Base-by-base conservation (phyloP, 2,113 vertebrate genomes). In the Dromas ardeola region DNA sequence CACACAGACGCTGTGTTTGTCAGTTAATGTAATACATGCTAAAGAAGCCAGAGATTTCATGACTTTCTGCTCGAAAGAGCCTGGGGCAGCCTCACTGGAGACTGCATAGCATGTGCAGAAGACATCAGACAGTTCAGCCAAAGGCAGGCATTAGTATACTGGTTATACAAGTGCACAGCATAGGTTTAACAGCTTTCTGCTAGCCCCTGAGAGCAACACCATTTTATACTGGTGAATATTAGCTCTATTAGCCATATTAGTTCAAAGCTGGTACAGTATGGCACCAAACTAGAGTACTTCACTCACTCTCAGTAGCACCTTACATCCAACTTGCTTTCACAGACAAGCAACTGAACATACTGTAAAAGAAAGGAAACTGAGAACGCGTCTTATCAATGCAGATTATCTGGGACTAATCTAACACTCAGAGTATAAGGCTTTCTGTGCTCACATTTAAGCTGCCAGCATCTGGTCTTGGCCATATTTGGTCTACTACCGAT, bases 401-500 rank as follows among this genome's bases (percentile, higher is more conserved):
- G 65, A 76, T 95, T 81, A 81, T 77, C 78, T 70, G 80, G 34
- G 49, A 66, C 80, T 93, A 74, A 65, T 42, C 42, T 86, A 77
- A 81, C 25, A 66, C 40, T 58, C 7, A 38, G 78, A 56, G 81
- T 70, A 30, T n/a, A 86, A 88, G 55, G 32, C 45, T 92, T 96
- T 86, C 87, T 91, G 38, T 55, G 81, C 72, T 96, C 91, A 65
- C 61, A 96, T 95, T 97, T 97, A 90, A 92, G 93, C 92, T 52
- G 4, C 40, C 93, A 97, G 95, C 96, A 97, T 91, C 96, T 98
- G 76, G 45, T 97, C 87, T 76, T 98, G 96, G 95, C 98, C 98
- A 98, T 98, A 98, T 98, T 98, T 98, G 98, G 98, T 98, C 80
- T 97, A 98, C 95, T 94, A 90, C 90, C 50, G 29, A 47, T 98